Conservation (phyloP, 2,797 vertebrate genomes). For the Mus minutoides region DNA sequence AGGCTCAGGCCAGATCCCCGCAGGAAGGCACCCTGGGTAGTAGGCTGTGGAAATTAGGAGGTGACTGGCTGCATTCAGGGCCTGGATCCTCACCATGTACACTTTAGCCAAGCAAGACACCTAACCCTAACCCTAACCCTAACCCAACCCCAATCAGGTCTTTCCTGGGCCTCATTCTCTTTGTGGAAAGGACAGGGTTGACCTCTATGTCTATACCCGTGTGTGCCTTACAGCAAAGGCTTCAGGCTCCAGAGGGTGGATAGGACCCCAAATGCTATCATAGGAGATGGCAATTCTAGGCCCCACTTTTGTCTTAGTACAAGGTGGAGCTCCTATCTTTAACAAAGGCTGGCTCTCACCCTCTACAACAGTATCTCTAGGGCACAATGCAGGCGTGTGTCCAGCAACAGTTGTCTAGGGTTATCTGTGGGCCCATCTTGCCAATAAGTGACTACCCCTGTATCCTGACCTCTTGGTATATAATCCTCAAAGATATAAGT, state of each 20-base stretch:
- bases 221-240: background rate
- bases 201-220: background rate
- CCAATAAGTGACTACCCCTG: background rate
- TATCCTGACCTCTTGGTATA: background rate
- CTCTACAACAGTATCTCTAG: background rate
- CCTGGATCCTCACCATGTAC: background rate
- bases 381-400: background rate
- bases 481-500: background rate
- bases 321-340: background rate
- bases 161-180: background rate
- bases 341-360: background rate
- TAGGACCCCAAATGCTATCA: background rate
- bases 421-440: background rate
- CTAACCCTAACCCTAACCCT: too few relatives aligned
- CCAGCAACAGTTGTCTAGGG: background rate
- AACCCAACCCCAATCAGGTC: background rate
- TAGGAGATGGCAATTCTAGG: background rate
- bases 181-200: background rate
- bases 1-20: constrained; percentile 94
- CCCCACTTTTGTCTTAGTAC: background rate
- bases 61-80: background rate
- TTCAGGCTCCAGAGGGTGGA: background rate
- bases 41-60: constrained; percentile 86
- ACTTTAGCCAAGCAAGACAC: background rate
- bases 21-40: constrained; percentile 96